Conservation (phyloP, 2,888 invertebrate species). For the Meteorus colon region DNA sequence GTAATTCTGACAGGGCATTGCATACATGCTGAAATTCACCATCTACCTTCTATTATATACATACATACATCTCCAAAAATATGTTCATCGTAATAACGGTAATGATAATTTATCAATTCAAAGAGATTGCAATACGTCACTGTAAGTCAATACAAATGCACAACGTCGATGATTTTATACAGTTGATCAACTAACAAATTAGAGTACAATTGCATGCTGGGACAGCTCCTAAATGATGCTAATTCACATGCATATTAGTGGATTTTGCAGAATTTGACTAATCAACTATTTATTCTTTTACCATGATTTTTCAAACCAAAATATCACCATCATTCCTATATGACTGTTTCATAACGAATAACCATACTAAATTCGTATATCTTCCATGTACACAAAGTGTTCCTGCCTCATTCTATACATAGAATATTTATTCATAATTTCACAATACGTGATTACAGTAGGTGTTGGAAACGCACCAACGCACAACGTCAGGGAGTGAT, state of each 20-base stretch:
- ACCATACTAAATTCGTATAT: slow-evolving; percentile 43
- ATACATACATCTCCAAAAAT: background rate
- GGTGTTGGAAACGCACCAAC: slow-evolving; percentile 22
- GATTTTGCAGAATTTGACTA: too few species aligned
- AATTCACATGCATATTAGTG: too few species aligned
- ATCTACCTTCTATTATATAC: background rate
- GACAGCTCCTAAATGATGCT: too few species aligned
- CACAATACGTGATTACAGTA: slow-evolving; percentile 22
- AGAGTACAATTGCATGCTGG: too few species aligned
- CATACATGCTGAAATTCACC: background rate
- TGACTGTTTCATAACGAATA: slow-evolving; percentile 46
- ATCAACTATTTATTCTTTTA: too few species aligned
- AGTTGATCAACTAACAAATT: too few species aligned
- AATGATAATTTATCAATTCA: background rate
- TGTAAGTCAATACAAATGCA: too few species aligned
- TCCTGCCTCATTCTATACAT: slow-evolving; percentile 24
- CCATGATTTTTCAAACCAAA: too few species aligned
- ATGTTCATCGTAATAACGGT: background rate
- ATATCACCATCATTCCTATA: background rate
- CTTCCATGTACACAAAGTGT: background rate
- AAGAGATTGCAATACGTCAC: too few species aligned
- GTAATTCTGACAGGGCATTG: background rate
- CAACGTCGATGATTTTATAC: too few species aligned
- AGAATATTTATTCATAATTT: slow-evolving; percentile 45
- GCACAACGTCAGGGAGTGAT: background rate